Evolutionary conservation across 2,888 invertebrate species (phyloP), one percentile per base, ranked within the genome.

Genomic region (Hirtodrosophila duncani): DNA sequence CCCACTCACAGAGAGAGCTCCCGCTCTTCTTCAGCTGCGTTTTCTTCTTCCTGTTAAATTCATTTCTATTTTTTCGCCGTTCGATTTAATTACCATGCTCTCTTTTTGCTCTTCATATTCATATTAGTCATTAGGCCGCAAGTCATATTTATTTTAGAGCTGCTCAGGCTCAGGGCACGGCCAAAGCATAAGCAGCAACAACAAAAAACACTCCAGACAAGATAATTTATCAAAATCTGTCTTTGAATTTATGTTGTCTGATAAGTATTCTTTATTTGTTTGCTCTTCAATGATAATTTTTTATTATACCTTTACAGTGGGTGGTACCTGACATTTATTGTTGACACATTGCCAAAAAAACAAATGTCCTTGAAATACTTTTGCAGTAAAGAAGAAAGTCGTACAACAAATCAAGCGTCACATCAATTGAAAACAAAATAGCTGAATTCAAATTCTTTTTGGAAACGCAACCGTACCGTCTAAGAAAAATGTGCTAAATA

Each of bases 291-390:
- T 17, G 29, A 43, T 29, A 53, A 63, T 36, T 53, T 41, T 16
- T 43, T 43, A 23, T 42, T 71, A 70, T 58, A 78, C 67, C 75
- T 70, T 67, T 30, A 18, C 10, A 33, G 30, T 37, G 11, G 13
- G 10, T 8, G 17, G 7, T 30, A n/a, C n/a, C n/a, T n/a, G n/a
- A n/a, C n/a, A n/a, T n/a, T 37, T 24, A 38, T 51, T 59, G 16
- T 75, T 77, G 81, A 80, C 45, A 21, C 17, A 21, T 3, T 80
- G 74, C 74, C 74, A 75, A 80, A 36, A 69, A 49, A n/a, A n/a
- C 50, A 61, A 44, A 55, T 67, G 77, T 74, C 74, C 74, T 74
- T 74, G 74, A 77, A 72, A 78, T 69, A 72, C 56, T 77, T 78
- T 77, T 30, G 41, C 11, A 48, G 9, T 16, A 20, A 8, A 46